A percentile compares a stretch with the other conserved stretches of the same genome.
Conservation (phyloP, 2,113 vertebrate genomes). For the Tachysurus fulvidraco region DNA sequence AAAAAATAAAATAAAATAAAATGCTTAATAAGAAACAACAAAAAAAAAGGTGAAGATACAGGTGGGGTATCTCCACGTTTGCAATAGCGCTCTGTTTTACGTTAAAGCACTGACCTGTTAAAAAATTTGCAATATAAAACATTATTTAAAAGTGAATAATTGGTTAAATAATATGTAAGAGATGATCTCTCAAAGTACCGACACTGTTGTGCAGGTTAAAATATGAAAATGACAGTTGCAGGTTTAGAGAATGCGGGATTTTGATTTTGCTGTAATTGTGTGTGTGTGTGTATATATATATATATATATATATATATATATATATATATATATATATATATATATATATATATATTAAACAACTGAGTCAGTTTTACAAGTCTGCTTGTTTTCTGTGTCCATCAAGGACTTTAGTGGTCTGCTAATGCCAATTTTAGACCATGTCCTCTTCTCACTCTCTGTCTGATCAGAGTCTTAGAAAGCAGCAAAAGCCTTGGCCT, state of each 20-base stretch:
- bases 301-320: too few species aligned
- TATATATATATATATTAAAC: too few species aligned
- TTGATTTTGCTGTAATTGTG: neutral
- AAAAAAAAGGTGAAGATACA: neutral
- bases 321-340: too few species aligned
- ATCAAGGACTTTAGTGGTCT: slow-evolving; percentile 59
- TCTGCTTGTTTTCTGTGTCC: slow-evolving; percentile 54
- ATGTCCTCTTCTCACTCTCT: slow-evolving; percentile 41
- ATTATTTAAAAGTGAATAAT: too few species aligned
- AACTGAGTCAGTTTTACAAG: neutral
- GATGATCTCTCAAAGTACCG: neutral
- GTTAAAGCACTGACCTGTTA: neutral
- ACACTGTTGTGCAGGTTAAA: neutral
- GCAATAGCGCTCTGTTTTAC: neutral
- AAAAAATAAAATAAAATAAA: neutral
- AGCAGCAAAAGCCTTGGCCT: slow-evolving; percentile 32
- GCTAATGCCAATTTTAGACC: slow-evolving; percentile 8
- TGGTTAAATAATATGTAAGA: neutral
- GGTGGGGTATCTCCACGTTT: too few species aligned
- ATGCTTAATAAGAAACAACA: too few species aligned
- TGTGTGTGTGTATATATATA: too few species aligned
- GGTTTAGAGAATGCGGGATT: neutral
- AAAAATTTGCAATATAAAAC: neutral
- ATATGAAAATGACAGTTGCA: neutral
- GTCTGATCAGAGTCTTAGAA: slow-evolving; percentile 12